These are phyloP conservation scores for Platypus cylindrus DNA, from an alignment of 2,888 invertebrate genomes.

Conservation along the genomic window DNA sequence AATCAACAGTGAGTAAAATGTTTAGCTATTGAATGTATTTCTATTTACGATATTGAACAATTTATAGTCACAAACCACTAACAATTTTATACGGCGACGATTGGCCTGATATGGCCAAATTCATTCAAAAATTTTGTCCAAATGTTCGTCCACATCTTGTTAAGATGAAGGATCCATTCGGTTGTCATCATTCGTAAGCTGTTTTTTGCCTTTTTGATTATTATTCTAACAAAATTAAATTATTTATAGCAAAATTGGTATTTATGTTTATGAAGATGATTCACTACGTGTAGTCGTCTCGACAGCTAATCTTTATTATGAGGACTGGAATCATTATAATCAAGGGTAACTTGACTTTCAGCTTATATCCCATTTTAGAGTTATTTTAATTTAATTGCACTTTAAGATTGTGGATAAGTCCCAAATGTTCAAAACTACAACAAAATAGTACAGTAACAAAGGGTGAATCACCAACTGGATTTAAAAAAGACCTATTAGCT, in stretches of 20 bases:
- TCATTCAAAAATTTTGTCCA: slow-evolving; percentile 42
- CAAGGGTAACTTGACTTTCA: slow-evolving; percentile 53
- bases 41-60: not conserved
- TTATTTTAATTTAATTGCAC: slow-evolving; percentile 3
- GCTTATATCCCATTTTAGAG: not conserved
- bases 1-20: slow-evolving; percentile 47
- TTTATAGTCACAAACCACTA: slow-evolving; percentile 51
- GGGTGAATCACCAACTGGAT: slow-evolving; percentile 75
- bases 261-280: slow-evolving; percentile 69
- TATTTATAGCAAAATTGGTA: slow-evolving; percentile 68
- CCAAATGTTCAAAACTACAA: slow-evolving; percentile 54
- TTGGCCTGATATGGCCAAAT: slow-evolving; percentile 34
- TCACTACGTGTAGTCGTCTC: slow-evolving; percentile 77
- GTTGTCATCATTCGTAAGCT: slow-evolving; percentile 76
- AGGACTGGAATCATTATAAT: slow-evolving; percentile 90
- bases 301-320: slow-evolving; percentile 81
- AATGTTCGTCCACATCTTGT: slow-evolving; percentile 55
- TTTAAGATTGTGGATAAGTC: slow-evolving; percentile 78
- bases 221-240: slow-evolving; percentile 2
- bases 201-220: not conserved
- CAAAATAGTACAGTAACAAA: slow-evolving; percentile 37
- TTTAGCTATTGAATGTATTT: slow-evolving; percentile 1
- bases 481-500: slow-evolving; percentile 62
- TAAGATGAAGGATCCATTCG: slow-evolving; percentile 64
- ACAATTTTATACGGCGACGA: slow-evolving; percentile 70